These are phyloP conservation scores for Drosophila dives DNA, from an alignment of 2,888 invertebrate species.

Conservation along the genomic window DNA sequence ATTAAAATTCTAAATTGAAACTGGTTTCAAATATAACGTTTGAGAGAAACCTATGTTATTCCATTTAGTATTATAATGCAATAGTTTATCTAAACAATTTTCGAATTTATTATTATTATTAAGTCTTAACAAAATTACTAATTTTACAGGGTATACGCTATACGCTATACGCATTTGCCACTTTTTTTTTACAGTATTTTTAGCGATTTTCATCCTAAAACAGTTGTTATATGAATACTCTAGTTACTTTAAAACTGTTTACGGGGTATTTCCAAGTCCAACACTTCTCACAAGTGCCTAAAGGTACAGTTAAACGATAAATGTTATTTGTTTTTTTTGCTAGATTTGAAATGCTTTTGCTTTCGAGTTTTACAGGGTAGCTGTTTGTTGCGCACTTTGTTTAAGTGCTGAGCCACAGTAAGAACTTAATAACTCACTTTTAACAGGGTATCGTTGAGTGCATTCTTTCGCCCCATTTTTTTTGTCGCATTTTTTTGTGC, in stretches of 20 bases:
- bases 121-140: neutral
- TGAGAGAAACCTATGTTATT: neutral
- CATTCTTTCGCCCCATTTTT: constrained; percentile 5
- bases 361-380: neutral
- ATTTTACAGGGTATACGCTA: neutral
- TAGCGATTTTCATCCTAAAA: neutral
- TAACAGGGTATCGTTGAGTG: constrained; percentile 27
- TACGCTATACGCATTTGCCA: too few species aligned
- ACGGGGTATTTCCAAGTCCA: neutral
- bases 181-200: neutral
- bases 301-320: neutral
- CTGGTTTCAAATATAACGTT: neutral
- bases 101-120: neutral
- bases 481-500: constrained; percentile 44
- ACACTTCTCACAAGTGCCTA: neutral
- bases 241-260: neutral
- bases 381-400: fast-evolving
- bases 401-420: neutral
- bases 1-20: neutral
- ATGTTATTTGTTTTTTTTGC: neutral
- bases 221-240: neutral
- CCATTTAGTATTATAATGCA: neutral
- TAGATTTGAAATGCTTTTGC: neutral
- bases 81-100: neutral
- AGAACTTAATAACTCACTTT: neutral